phyloP scores from a whole-genome alignment of 2,888 invertebrate genomes.

The Patella pellucida region DNA sequence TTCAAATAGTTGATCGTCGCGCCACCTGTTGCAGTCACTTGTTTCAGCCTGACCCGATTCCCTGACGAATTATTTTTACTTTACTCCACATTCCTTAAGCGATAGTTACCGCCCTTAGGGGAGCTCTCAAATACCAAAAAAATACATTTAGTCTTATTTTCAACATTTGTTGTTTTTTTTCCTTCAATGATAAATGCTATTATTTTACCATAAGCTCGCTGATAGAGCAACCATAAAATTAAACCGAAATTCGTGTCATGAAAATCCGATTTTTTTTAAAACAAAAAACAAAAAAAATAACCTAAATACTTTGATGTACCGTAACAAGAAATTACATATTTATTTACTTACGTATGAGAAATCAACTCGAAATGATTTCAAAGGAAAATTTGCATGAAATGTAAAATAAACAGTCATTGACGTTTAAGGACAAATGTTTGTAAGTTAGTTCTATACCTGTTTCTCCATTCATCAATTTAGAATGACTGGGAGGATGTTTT shows the following conservation, averaged over 20 bases:
- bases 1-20: neutral
- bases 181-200: neutral
- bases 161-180: neutral
- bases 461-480: no score
- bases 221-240: no score
- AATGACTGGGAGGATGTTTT: no score
- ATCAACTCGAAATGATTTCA: neutral
- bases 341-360: no score
- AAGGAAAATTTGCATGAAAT: constrained; percentile 10
- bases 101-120: constrained; percentile 4
- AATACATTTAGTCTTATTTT: neutral
- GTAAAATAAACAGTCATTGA: neutral
- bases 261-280: no score
- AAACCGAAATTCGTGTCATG: no score
- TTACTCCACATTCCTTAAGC: neutral
- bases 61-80: neutral
- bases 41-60: neutral
- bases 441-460: neutral
- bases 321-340: no score
- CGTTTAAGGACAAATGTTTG: neutral
- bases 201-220: constrained; percentile 1
- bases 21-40: constrained; percentile 4
- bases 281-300: no score
- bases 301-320: no score
- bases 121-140: constrained; percentile 1